These are phyloP conservation scores for Drosophila nr. perissopoda DNA, from an alignment of 2,888 invertebrate species.

Conservation along the genomic window DNA sequence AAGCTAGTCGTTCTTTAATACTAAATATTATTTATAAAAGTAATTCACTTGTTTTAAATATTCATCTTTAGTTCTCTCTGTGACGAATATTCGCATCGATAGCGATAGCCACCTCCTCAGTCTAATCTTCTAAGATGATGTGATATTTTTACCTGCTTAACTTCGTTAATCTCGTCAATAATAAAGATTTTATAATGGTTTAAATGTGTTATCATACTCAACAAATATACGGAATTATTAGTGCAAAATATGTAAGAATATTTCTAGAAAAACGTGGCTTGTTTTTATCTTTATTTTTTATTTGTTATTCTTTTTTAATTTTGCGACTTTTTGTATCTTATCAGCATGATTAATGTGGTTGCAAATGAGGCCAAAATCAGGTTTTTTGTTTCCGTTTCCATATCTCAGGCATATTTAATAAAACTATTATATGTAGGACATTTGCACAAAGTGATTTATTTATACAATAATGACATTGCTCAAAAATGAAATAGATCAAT, in stretches of 20 bases:
- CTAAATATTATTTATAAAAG: background rate
- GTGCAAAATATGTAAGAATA: background rate
- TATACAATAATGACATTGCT: background rate
- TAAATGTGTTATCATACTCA: background rate
- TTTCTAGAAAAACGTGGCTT: background rate
- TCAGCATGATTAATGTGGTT: background rate
- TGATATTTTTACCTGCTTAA: background rate
- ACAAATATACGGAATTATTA: background rate
- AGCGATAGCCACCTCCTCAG: constrained; percentile 86
- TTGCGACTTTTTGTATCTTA: background rate
- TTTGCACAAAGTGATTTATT: background rate
- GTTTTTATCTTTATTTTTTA: background rate
- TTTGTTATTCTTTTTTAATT: background rate
- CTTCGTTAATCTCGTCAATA: background rate
- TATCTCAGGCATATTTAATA: background rate
- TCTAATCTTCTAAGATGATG: background rate
- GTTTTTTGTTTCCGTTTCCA: background rate
- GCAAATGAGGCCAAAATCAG: background rate
- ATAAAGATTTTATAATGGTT: background rate
- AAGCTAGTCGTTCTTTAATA: background rate
- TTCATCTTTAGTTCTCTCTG: background rate
- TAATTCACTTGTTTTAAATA: background rate
- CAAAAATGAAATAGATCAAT: background rate
- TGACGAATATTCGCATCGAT: constrained; percentile 81
- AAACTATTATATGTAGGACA: background rate